A percentile compares a stretch with the other conserved stretches of the same genome.
Conservation (phyloP, 2,888 invertebrate species). For the Acrocyrtus sp. region DNA sequence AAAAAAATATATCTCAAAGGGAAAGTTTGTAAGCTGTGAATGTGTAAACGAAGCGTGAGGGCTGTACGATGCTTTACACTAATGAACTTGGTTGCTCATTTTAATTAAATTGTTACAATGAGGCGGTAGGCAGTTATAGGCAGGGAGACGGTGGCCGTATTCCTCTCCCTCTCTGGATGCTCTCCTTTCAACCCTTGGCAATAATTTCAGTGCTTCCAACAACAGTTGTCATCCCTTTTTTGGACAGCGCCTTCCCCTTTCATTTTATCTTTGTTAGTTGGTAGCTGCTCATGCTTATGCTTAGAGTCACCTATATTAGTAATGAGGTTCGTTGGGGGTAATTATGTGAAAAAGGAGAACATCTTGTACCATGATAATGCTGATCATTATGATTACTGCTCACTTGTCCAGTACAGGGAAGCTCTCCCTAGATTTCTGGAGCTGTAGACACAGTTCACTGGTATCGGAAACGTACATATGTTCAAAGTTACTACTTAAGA, state of each 20-base stretch:
- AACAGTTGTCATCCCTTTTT: slow-evolving; percentile 28
- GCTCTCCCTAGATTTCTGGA: too few relatives aligned
- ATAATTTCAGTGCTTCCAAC: neutral
- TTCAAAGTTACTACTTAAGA: too few relatives aligned
- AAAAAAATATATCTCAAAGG: neutral
- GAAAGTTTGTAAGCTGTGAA: too few relatives aligned
- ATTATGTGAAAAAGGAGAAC: slow-evolving; percentile 44
- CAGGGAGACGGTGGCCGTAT: neutral
- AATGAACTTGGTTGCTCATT: slow-evolving; percentile 48
- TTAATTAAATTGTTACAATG: slow-evolving; percentile 46
- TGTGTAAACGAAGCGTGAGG: slow-evolving; percentile 33
- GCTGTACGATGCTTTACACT: slow-evolving; percentile 7
- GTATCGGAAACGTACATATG: too few relatives aligned
- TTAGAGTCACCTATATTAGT: too few relatives aligned
- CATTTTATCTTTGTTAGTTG: too few relatives aligned
- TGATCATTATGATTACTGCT: slow-evolving; percentile 9
- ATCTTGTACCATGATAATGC: slow-evolving; percentile 11
- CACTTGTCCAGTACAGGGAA: neutral
- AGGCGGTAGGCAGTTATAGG: neutral
- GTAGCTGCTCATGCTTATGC: too few relatives aligned
- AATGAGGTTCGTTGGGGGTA: slow-evolving; percentile 43
- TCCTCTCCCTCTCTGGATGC: neutral
- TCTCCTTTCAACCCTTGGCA: slow-evolving; percentile 19
- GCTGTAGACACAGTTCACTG: too few relatives aligned
- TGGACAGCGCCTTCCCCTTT: neutral